These are phyloP conservation scores for Camponotus vicinus DNA, from an alignment of 1,140 invertebrate genomes.

Conservation along the genomic window DNA sequence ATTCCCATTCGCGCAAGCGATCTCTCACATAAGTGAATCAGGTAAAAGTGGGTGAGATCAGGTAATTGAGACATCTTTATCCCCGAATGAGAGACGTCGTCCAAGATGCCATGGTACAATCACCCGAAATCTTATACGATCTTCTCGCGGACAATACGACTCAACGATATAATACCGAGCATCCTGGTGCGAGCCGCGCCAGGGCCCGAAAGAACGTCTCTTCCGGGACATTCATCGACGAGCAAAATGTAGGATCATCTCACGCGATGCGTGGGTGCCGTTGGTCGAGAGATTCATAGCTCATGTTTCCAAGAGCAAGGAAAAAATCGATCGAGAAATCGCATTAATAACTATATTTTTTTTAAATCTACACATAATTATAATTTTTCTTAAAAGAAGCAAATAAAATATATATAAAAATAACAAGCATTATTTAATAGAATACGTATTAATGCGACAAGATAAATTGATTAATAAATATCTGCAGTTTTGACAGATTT, in stretches of 20 bases:
- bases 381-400: neutral
- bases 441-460: neutral
- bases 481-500: neutral
- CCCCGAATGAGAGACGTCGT: conserved; percentile 55
- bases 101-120: conserved; percentile 67
- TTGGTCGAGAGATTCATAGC: conserved; percentile 36
- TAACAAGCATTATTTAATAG: neutral
- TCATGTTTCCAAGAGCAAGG: conserved; percentile 19
- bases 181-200: conserved; percentile 65
- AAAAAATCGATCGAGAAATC: conserved; percentile 8
- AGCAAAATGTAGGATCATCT: conserved; percentile 62
- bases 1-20: conserved; percentile 8
- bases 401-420: neutral
- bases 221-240: conserved; percentile 72
- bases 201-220: conserved; percentile 57
- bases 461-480: neutral
- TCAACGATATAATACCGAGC: conserved; percentile 65
- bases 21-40: conserved; percentile 39
- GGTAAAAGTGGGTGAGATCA: conserved; percentile 65
- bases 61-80: conserved; percentile 72
- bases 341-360: neutral
- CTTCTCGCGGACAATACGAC: conserved; percentile 54
- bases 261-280: conserved; percentile 66
- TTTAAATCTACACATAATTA: neutral
- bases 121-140: conserved; percentile 71